Evolutionary conservation across 2,888 invertebrate species (phyloP).

Genomic region (Dolichopus griseipennis): DNA sequence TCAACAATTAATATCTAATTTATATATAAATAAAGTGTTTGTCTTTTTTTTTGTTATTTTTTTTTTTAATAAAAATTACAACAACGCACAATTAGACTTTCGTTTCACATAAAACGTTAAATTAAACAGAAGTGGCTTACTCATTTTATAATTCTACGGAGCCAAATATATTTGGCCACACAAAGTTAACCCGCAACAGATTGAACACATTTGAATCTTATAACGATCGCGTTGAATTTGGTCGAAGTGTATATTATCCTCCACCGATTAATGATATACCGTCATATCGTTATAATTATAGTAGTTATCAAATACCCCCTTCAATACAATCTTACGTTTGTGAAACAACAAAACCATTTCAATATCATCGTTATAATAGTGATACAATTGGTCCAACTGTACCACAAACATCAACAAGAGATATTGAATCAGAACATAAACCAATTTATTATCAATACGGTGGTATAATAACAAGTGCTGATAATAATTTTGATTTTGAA

Average conservation of each 20-base stretch:
- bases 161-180: constrained; percentile 38
- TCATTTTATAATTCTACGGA: constrained; percentile 42
- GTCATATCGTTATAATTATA: constrained; percentile 3
- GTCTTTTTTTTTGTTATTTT: no score
- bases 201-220: constrained; percentile 1
- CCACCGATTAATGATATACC: constrained; percentile 5
- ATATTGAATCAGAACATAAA: not conserved
- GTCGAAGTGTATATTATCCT: constrained; percentile 2
- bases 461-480: constrained; percentile 3
- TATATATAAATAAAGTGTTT: no score
- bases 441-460: constrained; percentile 6
- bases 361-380: constrained; percentile 2
- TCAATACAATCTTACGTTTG: not conserved
- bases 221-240: not conserved
- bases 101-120: constrained; percentile 3
- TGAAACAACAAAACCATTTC: constrained; percentile 4
- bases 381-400: not conserved
- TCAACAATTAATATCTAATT: no score
- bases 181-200: not conserved
- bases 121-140: constrained; percentile 33
- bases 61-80: no score
- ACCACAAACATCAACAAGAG: not conserved
- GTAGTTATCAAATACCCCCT: constrained; percentile 3
- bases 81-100: not conserved
- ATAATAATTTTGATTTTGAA: constrained; percentile 6